Conservation (phyloP, 1,140 invertebrate genomes). For the Atta colombica region DNA sequence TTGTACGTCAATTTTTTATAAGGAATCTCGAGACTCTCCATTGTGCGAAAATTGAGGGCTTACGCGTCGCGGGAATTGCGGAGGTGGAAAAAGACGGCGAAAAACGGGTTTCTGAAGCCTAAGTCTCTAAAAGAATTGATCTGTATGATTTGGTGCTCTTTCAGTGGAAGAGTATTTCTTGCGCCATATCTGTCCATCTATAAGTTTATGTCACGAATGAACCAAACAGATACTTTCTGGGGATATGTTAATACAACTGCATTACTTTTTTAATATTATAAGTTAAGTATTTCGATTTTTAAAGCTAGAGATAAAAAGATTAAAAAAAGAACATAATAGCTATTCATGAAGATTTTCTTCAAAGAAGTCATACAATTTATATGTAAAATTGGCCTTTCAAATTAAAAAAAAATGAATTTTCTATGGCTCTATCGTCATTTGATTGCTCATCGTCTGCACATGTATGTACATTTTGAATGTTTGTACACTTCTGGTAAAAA, state of each 20-base stretch:
- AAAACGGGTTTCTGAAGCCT: constrained; percentile 81
- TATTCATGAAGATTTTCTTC: too few species aligned
- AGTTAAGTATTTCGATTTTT: neutral
- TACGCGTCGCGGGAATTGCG: constrained; percentile 75
- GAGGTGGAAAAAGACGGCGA: constrained; percentile 82
- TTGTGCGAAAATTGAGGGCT: constrained; percentile 84
- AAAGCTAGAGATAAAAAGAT: neutral
- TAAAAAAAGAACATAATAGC: neutral
- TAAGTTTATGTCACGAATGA: constrained; percentile 28
- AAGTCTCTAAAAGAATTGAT: constrained; percentile 79
- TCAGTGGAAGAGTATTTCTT: constrained; percentile 26
- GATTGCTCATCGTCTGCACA: too few species aligned
- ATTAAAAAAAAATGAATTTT: too few species aligned
- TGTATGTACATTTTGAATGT: too few species aligned
- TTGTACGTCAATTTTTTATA: constrained; percentile 84
- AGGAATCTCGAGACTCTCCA: constrained; percentile 80
- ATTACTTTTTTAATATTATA: neutral
- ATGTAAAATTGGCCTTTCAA: too few species aligned
- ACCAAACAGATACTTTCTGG: neutral
- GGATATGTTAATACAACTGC: neutral
- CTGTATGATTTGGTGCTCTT: constrained; percentile 56
- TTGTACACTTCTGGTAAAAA: too few species aligned
- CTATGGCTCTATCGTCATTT: too few species aligned
- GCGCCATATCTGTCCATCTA: constrained; percentile 29
- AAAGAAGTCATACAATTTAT: too few species aligned